Percentiles rank a stretch among this genome's conserved stretches.
Evolutionary conservation across 2,797 vertebrate genomes (phyloP).

Genomic region (Numenius phaeopus): DNA sequence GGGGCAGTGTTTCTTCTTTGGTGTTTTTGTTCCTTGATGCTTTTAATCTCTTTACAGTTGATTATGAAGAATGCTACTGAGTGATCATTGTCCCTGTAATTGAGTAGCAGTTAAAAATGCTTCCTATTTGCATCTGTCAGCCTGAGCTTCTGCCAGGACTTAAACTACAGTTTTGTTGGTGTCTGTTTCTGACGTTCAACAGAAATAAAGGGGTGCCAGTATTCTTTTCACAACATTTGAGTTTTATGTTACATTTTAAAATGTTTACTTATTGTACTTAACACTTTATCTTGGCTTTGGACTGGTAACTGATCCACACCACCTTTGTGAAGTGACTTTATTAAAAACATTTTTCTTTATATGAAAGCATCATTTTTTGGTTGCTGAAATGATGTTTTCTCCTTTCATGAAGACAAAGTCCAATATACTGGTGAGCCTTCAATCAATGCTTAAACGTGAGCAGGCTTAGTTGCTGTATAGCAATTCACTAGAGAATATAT

Average conservation of each 20-base stretch:
- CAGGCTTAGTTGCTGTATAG: not conserved
- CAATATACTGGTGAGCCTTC: not conserved
- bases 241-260: not conserved
- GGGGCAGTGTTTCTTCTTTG: not conserved
- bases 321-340: not conserved
- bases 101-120: not conserved
- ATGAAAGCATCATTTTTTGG: slow-evolving; percentile 21
- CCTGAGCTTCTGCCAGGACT: not conserved
- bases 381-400: not conserved
- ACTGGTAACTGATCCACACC: not conserved
- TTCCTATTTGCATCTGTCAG: not conserved
- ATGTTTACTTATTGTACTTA: not conserved
- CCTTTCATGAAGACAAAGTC: not conserved
- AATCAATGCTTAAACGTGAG: not conserved
- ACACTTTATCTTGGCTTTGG: not conserved
- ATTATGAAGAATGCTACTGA: not conserved
- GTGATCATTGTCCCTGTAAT: not conserved
- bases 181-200: not conserved
- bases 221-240: not conserved
- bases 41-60: not conserved
- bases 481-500: not conserved
- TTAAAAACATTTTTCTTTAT: not conserved
- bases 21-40: not conserved
- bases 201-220: not conserved
- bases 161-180: not conserved